phyloP scores from a whole-genome alignment of 2,797 vertebrate genomes.

The Hemitrygon akajei region DNA sequence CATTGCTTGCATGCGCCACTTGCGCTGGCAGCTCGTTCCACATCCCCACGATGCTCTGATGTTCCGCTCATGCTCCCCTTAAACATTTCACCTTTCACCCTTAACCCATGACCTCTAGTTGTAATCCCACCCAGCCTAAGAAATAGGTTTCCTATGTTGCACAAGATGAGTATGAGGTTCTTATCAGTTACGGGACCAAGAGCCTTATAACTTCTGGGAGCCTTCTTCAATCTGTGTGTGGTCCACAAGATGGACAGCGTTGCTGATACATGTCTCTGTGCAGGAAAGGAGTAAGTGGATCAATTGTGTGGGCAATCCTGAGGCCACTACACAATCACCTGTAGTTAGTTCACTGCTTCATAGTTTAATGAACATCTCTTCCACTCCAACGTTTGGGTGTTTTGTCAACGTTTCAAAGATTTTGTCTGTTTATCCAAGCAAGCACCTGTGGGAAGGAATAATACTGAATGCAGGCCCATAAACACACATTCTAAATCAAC shows the following conservation, averaged over 20 bases:
- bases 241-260: background rate
- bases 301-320: background rate
- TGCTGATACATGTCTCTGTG: background rate
- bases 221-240: background rate
- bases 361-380: background rate
- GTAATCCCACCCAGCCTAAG: no score
- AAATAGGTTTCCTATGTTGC: background rate
- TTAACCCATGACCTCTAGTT: no score
- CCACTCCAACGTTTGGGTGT: background rate
- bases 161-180: background rate
- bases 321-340: no score
- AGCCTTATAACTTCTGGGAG: no score
- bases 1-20: no score
- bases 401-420: background rate
- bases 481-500: background rate
- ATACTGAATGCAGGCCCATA: no score
- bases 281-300: background rate
- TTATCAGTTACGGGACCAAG: background rate
- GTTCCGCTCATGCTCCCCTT: no score
- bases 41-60: no score
- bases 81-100: no score
- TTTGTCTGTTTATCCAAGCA: background rate
- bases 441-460: background rate
- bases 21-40: no score
- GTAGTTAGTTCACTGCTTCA: background rate